These are phyloP conservation scores for Andrena trimmerana DNA, from an alignment of 2,888 invertebrate species.

Conservation along the genomic window DNA sequence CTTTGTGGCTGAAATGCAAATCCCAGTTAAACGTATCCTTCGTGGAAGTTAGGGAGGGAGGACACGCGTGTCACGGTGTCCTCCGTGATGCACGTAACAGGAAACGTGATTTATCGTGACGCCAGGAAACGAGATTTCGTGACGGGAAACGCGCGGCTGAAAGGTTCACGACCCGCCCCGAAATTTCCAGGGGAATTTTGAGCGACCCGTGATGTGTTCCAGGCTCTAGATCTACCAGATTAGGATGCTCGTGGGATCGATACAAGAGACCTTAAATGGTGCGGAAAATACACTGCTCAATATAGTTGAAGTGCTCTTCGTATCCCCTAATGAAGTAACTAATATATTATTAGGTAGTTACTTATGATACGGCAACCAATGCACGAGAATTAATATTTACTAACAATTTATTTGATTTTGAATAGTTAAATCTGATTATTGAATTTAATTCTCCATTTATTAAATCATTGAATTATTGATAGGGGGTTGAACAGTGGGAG, in stretches of 20 bases:
- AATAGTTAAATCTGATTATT: too few species aligned
- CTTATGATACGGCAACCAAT: too few species aligned
- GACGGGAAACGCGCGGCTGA: conserved; percentile 33
- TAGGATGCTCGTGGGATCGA: neutral
- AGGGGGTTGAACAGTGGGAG: too few species aligned
- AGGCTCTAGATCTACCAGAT: neutral
- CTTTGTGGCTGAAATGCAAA: conserved; percentile 43
- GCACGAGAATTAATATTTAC: too few species aligned
- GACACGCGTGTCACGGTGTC: conserved; percentile 37
- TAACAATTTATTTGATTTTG: too few species aligned
- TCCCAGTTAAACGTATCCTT: conserved; percentile 38
- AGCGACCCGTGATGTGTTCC: neutral
- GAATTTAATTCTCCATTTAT: too few species aligned
- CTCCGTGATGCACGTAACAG: conserved; percentile 30
- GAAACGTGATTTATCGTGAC: conserved; percentile 44
- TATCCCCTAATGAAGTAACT: too few species aligned
- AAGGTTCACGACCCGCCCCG: conserved; percentile 21
- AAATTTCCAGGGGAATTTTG: conserved; percentile 13
- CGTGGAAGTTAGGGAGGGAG: conserved; percentile 21
- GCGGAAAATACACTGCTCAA: conserved; percentile 1
- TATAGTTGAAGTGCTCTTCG: too few species aligned
- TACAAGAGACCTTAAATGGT: neutral
- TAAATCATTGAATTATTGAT: too few species aligned
- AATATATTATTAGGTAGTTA: too few species aligned
- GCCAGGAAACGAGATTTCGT: conserved; percentile 33